Base-by-base conservation (phyloP, 1,140 invertebrate species). In the Luehdorfia chinensis region DNA sequence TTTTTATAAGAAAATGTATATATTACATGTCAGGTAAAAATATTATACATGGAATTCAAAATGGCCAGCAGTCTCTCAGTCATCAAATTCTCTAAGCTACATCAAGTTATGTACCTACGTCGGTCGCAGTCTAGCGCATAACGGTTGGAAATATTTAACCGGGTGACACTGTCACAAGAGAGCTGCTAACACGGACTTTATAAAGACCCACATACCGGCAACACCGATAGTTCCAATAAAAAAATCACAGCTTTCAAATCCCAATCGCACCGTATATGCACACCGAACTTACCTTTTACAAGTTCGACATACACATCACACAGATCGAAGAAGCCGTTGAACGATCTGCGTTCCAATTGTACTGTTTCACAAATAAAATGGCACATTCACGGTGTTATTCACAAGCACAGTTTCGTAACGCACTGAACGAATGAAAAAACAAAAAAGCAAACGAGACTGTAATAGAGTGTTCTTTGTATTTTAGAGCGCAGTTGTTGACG, bases 371-470 rank as follows among this genome's bases (percentile, higher is more conserved):
- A 41, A 16, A 11, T 43, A 43, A 41, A 16, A 11, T 43, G 43
- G 41, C 66, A 75, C 72, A 65, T 54, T 53, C 66, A 80, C 64
- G 54, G 45, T 59, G 39, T 53, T 51, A 61, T 43, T 61, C 75
- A 77, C 70, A 71, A 55, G 67, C 77, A 79, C 75, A 67, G 66
- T 77, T 68, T 72, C 63, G 67, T 76, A 77, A 75, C 73, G 71
- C 75, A 48, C 57, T 47, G 51, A 64, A 59, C 48, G 59, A 50
- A 33, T 31, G 44, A 50, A 46, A 46, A 48, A 59, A 71, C 70
- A 66, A 62, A 75, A 70, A 73, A 73, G 30, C 45, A 58, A 72
- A 73, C 50, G 53, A 69, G 62, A 50, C 41, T 50, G 21, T 25
- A 28, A 15, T 25, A 12, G 25, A 23, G 12, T 12, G 19, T 15